Evolutionary conservation across 2,888 invertebrate genomes (phyloP).

Genomic region (Pseudococcus longispinus): DNA sequence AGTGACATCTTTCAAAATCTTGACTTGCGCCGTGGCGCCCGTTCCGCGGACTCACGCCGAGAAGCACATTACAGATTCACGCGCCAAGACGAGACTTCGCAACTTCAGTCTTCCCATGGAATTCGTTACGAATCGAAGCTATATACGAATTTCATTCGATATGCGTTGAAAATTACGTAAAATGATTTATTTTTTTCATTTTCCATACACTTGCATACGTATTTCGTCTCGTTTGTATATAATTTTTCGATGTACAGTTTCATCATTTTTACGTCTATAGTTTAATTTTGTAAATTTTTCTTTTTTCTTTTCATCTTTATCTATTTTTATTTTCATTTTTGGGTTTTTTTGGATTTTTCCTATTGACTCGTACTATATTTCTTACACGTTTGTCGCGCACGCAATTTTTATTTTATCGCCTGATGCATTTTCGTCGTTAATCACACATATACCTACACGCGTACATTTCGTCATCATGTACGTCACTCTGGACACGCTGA

Average conservation of each 20-base stretch:
- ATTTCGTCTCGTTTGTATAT: background rate
- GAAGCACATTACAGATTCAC: slow-evolving; percentile 13
- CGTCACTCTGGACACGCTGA: background rate
- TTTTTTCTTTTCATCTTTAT: background rate
- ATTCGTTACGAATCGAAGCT: slow-evolving; percentile 41
- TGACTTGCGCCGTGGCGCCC: background rate
- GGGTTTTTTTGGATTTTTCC: background rate
- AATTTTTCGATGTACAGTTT: background rate
- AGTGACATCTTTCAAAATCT: slow-evolving; percentile 43
- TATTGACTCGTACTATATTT: background rate
- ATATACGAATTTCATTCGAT: slow-evolving; percentile 24
- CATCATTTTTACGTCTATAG: background rate
- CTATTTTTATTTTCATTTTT: background rate
- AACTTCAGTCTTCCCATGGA: slow-evolving; percentile 26
- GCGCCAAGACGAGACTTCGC: background rate
- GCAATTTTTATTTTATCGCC: background rate
- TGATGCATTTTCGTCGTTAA: slow-evolving; percentile 17
- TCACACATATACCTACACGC: background rate
- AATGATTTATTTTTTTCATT: background rate
- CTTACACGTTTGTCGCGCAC: background rate
- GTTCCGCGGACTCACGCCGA: background rate
- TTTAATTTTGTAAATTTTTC: background rate
- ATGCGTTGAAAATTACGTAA: slow-evolving; percentile 39
- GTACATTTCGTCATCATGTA: background rate
- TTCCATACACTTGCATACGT: background rate